A percentile compares a stretch with the other conserved stretches of the same genome.
phyloP scores from a whole-genome alignment of 2,797 vertebrate genomes.

The Cygnus olor region DNA sequence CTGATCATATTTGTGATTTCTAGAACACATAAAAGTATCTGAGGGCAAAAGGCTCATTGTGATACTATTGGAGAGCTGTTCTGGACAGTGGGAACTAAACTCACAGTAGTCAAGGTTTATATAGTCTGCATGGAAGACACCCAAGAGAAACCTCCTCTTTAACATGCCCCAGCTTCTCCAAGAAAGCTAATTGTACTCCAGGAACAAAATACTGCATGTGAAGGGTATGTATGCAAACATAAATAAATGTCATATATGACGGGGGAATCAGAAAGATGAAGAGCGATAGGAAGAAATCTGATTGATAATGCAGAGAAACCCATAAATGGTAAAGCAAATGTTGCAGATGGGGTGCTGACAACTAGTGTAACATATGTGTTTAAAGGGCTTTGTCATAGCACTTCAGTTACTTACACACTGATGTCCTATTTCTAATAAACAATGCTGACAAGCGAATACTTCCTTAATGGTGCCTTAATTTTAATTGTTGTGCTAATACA shows the following conservation, averaged over 20 bases:
- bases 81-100: neutral
- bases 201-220: accelerated
- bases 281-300: neutral
- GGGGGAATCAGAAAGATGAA: neutral
- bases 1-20: neutral
- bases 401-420: neutral
- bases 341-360: neutral
- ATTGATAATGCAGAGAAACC: neutral
- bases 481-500: neutral
- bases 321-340: neutral
- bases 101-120: neutral
- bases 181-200: neutral
- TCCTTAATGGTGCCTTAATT: neutral
- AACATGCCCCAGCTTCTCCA: neutral
- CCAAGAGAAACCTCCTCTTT: neutral
- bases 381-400: neutral
- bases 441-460: neutral
- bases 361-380: accelerated
- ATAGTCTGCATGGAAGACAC: neutral
- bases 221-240: neutral
- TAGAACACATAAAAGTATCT: neutral
- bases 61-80: neutral
- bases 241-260: too few relatives aligned
- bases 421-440: neutral
- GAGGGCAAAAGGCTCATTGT: accelerated